Percentiles rank a stretch among this genome's conserved stretches.
Evolutionary conservation across 2,888 invertebrate species (phyloP).

Genomic region (Dynastes grantii): DNA sequence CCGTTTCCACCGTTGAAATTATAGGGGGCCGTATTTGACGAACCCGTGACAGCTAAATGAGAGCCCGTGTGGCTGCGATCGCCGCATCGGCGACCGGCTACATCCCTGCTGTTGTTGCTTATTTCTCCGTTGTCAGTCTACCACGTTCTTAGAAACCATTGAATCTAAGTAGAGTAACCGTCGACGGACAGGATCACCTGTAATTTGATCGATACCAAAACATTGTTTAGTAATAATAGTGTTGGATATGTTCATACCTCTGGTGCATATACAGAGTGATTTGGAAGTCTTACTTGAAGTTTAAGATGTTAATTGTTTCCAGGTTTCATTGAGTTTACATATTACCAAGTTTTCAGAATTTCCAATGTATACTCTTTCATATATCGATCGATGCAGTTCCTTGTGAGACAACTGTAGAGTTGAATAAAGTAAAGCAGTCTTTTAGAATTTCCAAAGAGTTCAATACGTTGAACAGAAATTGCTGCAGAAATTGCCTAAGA

Average conservation of each 20-base stretch:
- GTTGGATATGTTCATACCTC: neutral
- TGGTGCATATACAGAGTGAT: no score
- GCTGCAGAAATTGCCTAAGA: no score
- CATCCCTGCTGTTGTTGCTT: constrained; percentile 12
- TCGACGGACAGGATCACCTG: constrained; percentile 54
- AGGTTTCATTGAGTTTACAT: no score
- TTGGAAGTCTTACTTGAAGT: no score
- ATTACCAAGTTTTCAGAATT: no score
- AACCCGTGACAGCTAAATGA: constrained; percentile 69
- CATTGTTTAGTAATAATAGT: constrained; percentile 42
- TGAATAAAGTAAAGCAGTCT: no score
- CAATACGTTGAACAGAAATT: no score
- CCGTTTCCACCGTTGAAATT: constrained; percentile 65
- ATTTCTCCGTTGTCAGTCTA: constrained; percentile 56
- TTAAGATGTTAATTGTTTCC: no score
- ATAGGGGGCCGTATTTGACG: constrained; percentile 67
- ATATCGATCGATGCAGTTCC: no score
- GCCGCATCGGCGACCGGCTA: neutral
- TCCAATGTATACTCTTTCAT: no score
- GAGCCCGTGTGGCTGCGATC: constrained; percentile 56
- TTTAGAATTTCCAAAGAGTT: no score
- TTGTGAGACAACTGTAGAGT: no score
- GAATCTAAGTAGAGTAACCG: constrained; percentile 56
- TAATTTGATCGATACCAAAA: constrained; percentile 59
- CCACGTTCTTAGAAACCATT: constrained; percentile 57